phyloP scores from a whole-genome alignment of 2,113 vertebrate species.

The Oreochromis niloticus region DNA sequence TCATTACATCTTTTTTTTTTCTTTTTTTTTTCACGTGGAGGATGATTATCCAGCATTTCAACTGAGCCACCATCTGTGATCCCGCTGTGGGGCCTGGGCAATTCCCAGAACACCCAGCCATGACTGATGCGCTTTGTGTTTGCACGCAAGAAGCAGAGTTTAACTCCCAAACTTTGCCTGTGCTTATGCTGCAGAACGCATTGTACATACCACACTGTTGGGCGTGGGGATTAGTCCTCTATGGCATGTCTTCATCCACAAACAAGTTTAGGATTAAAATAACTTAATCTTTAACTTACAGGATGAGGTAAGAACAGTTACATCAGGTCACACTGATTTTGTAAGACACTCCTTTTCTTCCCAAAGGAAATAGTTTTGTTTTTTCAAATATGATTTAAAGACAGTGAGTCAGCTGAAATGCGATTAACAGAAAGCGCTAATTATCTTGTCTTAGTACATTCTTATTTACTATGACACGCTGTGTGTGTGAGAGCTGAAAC shows the following conservation, averaged over 20 bases:
- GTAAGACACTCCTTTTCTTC: background rate
- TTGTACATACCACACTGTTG: background rate
- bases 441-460: background rate
- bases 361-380: background rate
- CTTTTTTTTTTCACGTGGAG: background rate
- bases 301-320: background rate
- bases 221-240: background rate
- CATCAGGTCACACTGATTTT: background rate
- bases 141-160: slow-evolving; percentile 32
- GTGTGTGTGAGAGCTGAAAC: background rate
- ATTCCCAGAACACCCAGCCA: slow-evolving; percentile 40
- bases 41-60: slow-evolving; percentile 58
- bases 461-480: background rate
- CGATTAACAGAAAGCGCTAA: background rate
- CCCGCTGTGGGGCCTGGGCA: slow-evolving; percentile 18
- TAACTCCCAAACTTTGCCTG: slow-evolving; percentile 18
- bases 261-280: slow-evolving; percentile 4
- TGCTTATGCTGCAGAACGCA: background rate
- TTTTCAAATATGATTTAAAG: background rate
- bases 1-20: background rate
- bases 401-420: background rate
- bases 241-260: background rate
- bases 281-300: background rate
- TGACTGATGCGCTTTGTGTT: slow-evolving; percentile 17
- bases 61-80: slow-evolving; percentile 58